Evolutionary conservation across 2,888 invertebrate species (phyloP).

Genomic region (Ennomos quercinarius): DNA sequence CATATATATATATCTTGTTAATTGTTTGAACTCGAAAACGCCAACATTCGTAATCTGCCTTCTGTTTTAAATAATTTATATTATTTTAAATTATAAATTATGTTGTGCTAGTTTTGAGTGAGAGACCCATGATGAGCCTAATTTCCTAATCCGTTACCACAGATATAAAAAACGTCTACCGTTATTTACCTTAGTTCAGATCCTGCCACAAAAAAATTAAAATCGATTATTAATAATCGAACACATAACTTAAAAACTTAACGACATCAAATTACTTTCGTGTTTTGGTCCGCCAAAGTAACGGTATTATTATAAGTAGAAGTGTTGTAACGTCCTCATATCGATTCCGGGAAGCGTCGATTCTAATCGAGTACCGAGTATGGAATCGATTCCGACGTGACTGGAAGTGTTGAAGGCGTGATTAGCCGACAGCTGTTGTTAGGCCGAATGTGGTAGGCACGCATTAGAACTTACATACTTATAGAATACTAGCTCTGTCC

Average conservation of each 20-base stretch:
- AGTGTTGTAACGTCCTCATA: conserved; percentile 37
- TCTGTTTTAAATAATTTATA: too few relatives aligned
- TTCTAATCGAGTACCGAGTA: conserved; percentile 43
- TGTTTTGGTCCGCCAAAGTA: conserved; percentile 34
- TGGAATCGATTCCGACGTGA: conserved; percentile 40
- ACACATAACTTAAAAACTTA: conserved; percentile 34
- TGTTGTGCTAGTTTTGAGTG: too few relatives aligned
- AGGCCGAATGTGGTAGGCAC: conserved; percentile 7
- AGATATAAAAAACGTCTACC: too few relatives aligned
- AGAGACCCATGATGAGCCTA: too few relatives aligned
- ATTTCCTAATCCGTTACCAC: too few relatives aligned
- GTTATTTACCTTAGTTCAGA: too few relatives aligned
- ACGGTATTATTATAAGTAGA: conserved; percentile 37
- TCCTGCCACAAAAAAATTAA: conserved; percentile 7
- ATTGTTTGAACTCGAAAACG: too few relatives aligned
- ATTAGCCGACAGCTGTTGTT: conserved; percentile 35
- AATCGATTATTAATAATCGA: conserved; percentile 22
- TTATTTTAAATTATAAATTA: too few relatives aligned
- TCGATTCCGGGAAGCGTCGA: conserved; percentile 45
- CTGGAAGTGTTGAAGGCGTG: conserved; percentile 32
- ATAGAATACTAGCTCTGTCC: neutral
- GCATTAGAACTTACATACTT: too few relatives aligned
- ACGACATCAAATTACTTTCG: conserved; percentile 30
- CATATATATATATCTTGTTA: too few relatives aligned
- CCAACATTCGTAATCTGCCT: too few relatives aligned